phyloP scores from a whole-genome alignment of 2,113 vertebrate genomes.

The Psephotus haematonotus region DNA sequence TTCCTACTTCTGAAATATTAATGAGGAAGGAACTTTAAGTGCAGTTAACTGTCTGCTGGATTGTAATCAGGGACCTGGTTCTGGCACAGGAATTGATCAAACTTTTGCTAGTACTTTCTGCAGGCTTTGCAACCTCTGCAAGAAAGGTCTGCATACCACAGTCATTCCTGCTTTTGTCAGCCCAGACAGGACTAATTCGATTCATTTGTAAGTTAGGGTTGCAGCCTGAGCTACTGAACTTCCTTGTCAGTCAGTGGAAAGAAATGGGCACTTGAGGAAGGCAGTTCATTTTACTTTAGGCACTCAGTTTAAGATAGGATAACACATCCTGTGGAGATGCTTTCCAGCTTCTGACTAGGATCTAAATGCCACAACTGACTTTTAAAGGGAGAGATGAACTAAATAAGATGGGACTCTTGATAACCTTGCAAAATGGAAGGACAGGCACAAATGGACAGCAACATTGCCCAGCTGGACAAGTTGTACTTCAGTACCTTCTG shows the following conservation, averaged over 20 bases:
- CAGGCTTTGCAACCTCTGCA: not conserved
- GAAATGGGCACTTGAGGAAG: not conserved
- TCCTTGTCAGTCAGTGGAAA: not conserved
- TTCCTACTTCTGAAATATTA: constrained; percentile 28
- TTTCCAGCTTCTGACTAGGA: not conserved
- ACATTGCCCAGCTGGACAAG: not conserved
- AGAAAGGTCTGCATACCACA: not conserved
- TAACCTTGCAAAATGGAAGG: not conserved
- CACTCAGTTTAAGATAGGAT: not conserved
- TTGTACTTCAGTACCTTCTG: not conserved
- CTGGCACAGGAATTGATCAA: not conserved
- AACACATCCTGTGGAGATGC: not conserved
- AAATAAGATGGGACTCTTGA: not conserved
- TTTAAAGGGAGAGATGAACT: not conserved
- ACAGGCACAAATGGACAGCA: not conserved
- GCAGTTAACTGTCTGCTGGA: not conserved
- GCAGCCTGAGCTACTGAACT: not conserved
- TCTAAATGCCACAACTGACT: not conserved
- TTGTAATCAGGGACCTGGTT: not conserved
- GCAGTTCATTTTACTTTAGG: not conserved
- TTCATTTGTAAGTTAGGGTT: not conserved
- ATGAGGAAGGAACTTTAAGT: not conserved
- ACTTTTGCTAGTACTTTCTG: not conserved
- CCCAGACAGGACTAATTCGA: not conserved
- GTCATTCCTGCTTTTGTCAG: not conserved